phyloP scores from a whole-genome alignment of 2,113 vertebrate genomes.

The Microcebus murinus region DNA sequence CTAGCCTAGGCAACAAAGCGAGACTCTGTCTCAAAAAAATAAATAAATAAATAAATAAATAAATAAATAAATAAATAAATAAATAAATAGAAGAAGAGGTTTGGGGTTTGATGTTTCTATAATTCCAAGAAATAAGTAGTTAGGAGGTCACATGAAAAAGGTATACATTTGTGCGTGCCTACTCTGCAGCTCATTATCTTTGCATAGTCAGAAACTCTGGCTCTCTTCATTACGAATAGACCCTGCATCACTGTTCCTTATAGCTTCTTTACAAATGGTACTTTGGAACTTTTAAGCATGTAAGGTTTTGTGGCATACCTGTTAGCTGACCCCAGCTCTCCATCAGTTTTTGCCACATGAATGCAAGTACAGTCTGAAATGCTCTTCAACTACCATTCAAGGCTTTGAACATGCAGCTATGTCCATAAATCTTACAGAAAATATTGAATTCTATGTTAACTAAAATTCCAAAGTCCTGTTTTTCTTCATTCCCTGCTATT shows the following conservation, averaged over 20 bases:
- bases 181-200: background rate
- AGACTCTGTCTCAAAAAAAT: no score
- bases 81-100: no score
- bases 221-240: background rate
- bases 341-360: slow-evolving; percentile 9
- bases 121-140: background rate
- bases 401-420: slow-evolving; percentile 19
- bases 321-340: background rate
- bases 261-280: slow-evolving; percentile 36
- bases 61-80: no score
- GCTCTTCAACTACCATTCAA: background rate
- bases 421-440: slow-evolving; percentile 53
- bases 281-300: slow-evolving; percentile 35
- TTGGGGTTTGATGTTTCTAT: slow-evolving; percentile 7
- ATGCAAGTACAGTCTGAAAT: slow-evolving; percentile 36
- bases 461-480: slow-evolving; percentile 62
- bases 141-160: background rate
- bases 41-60: no score
- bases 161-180: background rate
- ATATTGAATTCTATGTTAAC: slow-evolving; percentile 30
- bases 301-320: slow-evolving; percentile 15
- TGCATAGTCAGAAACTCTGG: background rate
- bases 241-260: slow-evolving; percentile 45
- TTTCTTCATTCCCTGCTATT: slow-evolving; percentile 45
- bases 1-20: no score